Conservation (phyloP, 2,888 invertebrate species). For the Agonum fuliginosum region DNA sequence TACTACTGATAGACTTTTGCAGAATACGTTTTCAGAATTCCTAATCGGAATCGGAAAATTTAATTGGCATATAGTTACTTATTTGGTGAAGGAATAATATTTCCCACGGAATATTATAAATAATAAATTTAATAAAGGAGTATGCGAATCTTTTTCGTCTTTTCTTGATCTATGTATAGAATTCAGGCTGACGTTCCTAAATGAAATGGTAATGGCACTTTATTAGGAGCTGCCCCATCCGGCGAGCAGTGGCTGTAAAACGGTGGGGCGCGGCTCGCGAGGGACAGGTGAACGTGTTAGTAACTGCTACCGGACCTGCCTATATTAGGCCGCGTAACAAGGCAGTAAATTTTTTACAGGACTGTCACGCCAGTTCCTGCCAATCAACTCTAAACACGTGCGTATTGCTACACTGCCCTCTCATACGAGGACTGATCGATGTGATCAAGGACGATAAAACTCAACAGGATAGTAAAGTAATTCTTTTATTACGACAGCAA, state of each 20-base stretch:
- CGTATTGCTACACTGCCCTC: conserved; percentile 30
- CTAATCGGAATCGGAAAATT: conserved; percentile 23
- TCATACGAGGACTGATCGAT: conserved; percentile 38
- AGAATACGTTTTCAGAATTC: conserved; percentile 35
- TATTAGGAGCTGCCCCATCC: conserved; percentile 43
- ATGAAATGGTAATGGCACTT: conserved; percentile 56
- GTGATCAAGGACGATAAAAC: conserved; percentile 57
- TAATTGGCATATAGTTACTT: conserved; percentile 37
- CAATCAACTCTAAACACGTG: conserved; percentile 58
- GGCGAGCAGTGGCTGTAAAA: conserved; percentile 48
- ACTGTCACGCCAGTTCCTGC: conserved; percentile 50
- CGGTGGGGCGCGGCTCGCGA: conserved; percentile 36
- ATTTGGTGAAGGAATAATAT: background rate
- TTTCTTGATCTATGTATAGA: conserved; percentile 6
- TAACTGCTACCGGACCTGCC: conserved; percentile 46
- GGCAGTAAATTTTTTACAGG: conserved; percentile 55
- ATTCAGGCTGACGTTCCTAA: conserved; percentile 36
- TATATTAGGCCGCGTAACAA: conserved; percentile 58
- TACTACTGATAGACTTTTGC: conserved; percentile 50
- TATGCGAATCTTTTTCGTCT: background rate
- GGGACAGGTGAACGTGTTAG: conserved; percentile 55
- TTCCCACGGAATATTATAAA: background rate
- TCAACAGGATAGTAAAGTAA: conserved; percentile 34
- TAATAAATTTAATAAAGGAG: background rate
- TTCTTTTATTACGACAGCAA: conserved; percentile 52